Percentiles rank a stretch among this genome's conserved stretches.
Evolutionary conservation across 2,113 vertebrate species (phyloP).

Genomic region (Pampusana beccarii): DNA sequence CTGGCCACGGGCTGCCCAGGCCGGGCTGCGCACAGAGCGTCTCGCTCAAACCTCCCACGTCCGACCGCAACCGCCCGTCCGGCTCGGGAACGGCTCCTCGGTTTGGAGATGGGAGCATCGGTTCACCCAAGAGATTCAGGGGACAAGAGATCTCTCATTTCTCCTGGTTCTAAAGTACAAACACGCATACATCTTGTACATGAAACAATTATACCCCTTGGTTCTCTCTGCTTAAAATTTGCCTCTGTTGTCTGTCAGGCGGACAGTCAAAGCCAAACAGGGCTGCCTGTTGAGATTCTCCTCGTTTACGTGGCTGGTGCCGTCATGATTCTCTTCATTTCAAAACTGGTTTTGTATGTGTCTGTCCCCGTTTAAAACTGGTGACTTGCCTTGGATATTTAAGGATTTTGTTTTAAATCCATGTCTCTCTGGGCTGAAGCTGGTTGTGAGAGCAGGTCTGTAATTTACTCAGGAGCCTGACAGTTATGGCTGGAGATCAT

Average conservation of each 20-base stretch:
- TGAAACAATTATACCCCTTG: neutral
- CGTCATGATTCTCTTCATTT: neutral
- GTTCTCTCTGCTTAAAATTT: neutral
- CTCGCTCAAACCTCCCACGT: neutral
- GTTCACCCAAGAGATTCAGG: neutral
- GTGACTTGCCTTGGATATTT: neutral
- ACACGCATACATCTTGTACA: neutral
- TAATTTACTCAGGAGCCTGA: neutral
- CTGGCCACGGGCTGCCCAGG: neutral
- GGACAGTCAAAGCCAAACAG: neutral
- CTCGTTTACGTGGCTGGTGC: neutral
- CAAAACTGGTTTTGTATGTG: neutral
- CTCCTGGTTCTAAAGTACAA: neutral
- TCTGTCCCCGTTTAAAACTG: neutral
- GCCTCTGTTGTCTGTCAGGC: neutral
- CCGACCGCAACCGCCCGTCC: rapidly evolving
- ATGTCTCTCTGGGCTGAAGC: neutral
- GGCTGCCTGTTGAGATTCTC: neutral
- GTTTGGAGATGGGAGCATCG: neutral
- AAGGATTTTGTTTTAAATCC: neutral
- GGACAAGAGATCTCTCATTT: neutral
- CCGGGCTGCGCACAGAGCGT: neutral
- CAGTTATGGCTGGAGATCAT: neutral
- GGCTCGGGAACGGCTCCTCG: neutral
- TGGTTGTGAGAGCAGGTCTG: neutral